Conservation (phyloP, 2,113 vertebrate species). For the Heterotilapia buettikoferi region DNA sequence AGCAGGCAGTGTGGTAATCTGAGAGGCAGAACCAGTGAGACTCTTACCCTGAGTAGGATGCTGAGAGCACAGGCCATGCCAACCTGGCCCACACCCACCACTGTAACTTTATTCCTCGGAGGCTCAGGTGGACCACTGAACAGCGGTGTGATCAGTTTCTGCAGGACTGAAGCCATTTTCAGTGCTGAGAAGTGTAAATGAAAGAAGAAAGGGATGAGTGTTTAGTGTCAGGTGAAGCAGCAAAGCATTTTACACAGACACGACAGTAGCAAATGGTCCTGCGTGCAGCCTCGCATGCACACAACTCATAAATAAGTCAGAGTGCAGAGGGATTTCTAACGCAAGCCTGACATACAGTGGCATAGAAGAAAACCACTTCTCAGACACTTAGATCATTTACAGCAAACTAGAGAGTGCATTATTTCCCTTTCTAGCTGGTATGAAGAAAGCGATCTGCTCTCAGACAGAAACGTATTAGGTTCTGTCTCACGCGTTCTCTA, state of each 20-base stretch:
- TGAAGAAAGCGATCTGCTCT: neutral
- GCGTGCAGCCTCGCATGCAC: neutral
- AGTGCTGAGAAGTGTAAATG: neutral
- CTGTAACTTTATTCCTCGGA: constrained; percentile 85
- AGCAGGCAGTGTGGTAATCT: neutral
- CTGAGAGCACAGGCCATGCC: constrained; percentile 95
- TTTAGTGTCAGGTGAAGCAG: neutral
- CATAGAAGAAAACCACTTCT: neutral
- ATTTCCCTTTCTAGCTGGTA: neutral
- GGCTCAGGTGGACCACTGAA: neutral
- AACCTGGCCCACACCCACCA: constrained; percentile 93
- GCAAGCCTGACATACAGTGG: neutral
- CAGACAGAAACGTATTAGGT: neutral
- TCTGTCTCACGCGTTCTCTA: neutral
- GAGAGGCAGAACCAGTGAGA: neutral
- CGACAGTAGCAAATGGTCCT: neutral
- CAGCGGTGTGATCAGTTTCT: constrained; percentile 79
- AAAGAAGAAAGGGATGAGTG: neutral
- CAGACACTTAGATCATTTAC: neutral
- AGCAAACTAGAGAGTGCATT: neutral
- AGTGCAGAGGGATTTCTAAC: neutral
- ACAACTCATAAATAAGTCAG: constrained; percentile 11
- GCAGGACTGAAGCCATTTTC: constrained; percentile 81
- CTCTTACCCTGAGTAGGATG: constrained; percentile 81
- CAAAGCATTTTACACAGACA: neutral